Evolutionary conservation across 2,797 vertebrate genomes (phyloP), one percentile per base, ranked within the genome.

Genomic region (Merluccius polli): DNA sequence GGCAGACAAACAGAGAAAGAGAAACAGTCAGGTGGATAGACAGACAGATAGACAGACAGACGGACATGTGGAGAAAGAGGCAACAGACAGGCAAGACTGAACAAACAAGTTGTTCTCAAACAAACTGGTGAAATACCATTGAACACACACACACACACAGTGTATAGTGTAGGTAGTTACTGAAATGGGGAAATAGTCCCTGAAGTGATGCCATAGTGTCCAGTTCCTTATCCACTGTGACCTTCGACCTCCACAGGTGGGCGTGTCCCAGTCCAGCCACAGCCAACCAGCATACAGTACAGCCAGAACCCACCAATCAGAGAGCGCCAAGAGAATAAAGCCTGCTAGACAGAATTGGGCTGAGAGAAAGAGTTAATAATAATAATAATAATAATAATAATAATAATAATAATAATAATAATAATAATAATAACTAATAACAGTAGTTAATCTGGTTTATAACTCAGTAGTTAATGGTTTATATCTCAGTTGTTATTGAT

Each of bases 171-270:
- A 16, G 59, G 11, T 21, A 63, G 92, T 93, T 89, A 99, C 96
- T 0, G 82, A 91, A 70, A 98, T 92, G 5, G 97, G 96, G 84
- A 98, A 99, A 84, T 99, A 99, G 75, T 97, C 95, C 65, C 88
- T 94, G 83, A 97, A 98, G 84, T 94, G 87, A 7, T 76, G 93
- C 97, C 96, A 99, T 7, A 95, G 0, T 0, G 68, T 84, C 94
- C 95, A 97, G 78, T 16, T 89, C 71, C 94, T 90, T 79, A 96
- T 63, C 95, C 95, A 96, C 0, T 89, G 77, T 12, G 74, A 95
- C 71, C 95, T 90, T 8, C 97, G 94, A 75, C 96, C 97, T 67
- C 97, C 96, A 0, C 77, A 80, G 44, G 84, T 86, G 4, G 97
- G 96, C 0, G 95, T 96, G 78, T 87, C 89, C 94, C 95, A 93